phyloP scores from a whole-genome alignment of 2,888 invertebrate species.

The Iphiclides podalirius region DNA sequence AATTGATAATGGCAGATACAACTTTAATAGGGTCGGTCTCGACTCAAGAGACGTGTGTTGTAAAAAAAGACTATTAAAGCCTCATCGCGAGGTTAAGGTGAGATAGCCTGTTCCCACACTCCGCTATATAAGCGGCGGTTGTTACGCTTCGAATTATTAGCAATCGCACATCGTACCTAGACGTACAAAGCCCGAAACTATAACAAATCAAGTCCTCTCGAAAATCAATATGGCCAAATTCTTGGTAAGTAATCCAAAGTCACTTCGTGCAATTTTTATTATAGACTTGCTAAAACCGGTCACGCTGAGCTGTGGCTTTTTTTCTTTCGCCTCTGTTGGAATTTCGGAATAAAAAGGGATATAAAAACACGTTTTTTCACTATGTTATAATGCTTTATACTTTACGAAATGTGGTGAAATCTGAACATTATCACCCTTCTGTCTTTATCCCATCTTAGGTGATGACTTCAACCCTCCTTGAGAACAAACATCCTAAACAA shows the following conservation, averaged over 20 bases:
- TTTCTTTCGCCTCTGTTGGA: background rate
- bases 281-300: too few species aligned
- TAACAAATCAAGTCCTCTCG: background rate
- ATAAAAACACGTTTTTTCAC: too few species aligned
- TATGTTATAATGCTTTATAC: too few species aligned
- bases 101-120: constrained; percentile 6
- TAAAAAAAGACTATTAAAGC: constrained; percentile 7
- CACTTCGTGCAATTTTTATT: too few species aligned
- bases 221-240: constrained; percentile 13
- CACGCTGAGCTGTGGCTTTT: too few species aligned
- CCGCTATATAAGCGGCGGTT: constrained; percentile 16
- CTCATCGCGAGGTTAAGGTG: constrained; percentile 13
- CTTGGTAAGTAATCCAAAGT: constrained; percentile 9
- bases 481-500: too few species aligned
- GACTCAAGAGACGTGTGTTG: constrained; percentile 3
- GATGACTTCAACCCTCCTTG: too few species aligned
- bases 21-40: too few species aligned
- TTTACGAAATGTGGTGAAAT: too few species aligned
- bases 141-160: constrained; percentile 11
- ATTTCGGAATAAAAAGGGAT: background rate
- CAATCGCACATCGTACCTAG: background rate
- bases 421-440: too few species aligned
- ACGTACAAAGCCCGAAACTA: background rate
- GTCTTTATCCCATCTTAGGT: too few species aligned
- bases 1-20: too few species aligned